phyloP scores from a whole-genome alignment of 2,113 vertebrate genomes.

The Urocitellus parryii region DNA sequence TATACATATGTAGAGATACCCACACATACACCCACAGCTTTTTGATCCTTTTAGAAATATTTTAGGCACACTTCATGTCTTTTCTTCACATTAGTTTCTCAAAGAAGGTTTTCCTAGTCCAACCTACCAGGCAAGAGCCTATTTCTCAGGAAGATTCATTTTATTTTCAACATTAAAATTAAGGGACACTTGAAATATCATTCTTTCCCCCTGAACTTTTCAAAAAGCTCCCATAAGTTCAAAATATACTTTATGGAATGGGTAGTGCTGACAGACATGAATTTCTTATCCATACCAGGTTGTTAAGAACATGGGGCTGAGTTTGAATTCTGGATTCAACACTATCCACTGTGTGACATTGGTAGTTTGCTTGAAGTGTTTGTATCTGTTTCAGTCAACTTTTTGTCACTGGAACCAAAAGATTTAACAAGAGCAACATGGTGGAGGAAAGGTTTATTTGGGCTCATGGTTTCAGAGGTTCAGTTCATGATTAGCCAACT shows the following conservation, averaged over 20 bases:
- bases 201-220: not conserved
- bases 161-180: slow-evolving; percentile 45
- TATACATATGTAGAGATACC: slow-evolving; percentile 49
- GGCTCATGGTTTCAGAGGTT: no score
- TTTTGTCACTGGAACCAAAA: no score
- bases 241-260: not conserved
- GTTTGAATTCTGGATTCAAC: not conserved
- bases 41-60: slow-evolving; percentile 53
- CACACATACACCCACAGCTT: slow-evolving; percentile 31
- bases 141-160: not conserved
- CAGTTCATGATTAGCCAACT: no score
- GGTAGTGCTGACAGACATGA: not conserved
- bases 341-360: not conserved
- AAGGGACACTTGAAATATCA: not conserved
- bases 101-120: not conserved
- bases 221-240: not conserved
- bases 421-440: no score
- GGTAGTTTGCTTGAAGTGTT: slow-evolving; percentile 15
- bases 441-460: no score
- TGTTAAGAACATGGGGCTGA: not conserved
- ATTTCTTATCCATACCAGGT: slow-evolving; percentile 8
- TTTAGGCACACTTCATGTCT: not conserved
- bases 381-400: not conserved
- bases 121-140: not conserved
- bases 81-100: slow-evolving; percentile 44